These are phyloP conservation scores for Phaethon lepturus DNA, from an alignment of 2,113 vertebrate species.

Conservation along the genomic window DNA sequence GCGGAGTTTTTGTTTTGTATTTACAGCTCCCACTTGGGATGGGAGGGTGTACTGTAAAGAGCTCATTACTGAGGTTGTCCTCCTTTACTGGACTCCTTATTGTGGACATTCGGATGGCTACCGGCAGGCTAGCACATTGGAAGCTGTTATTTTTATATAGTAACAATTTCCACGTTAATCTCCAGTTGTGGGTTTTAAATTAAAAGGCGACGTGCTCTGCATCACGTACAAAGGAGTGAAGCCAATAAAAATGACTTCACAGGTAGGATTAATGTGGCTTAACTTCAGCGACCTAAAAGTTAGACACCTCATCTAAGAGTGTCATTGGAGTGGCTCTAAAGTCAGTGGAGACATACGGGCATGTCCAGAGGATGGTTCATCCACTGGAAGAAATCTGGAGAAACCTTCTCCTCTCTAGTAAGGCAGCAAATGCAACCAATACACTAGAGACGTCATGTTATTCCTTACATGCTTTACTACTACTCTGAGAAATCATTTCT, in stretches of 20 bases:
- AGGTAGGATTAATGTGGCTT: background rate
- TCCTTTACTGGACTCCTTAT: background rate
- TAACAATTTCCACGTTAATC: background rate
- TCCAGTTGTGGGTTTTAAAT: background rate
- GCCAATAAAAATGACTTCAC: background rate
- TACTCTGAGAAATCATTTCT: background rate
- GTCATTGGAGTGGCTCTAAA: background rate
- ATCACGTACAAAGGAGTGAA: background rate
- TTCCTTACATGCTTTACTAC: background rate
- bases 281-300: accelerated
- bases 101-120: background rate
- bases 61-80: background rate
- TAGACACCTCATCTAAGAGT: background rate
- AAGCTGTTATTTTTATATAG: background rate
- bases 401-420: background rate
- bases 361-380: background rate
- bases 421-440: background rate
- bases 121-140: background rate
- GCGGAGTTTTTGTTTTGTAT: background rate
- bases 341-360: background rate
- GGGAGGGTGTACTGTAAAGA: background rate
- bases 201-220: background rate
- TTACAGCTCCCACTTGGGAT: background rate
- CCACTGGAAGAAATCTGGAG: background rate
- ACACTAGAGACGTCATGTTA: background rate